These are phyloP conservation scores for Meta bourneti DNA, from an alignment of 2,888 invertebrate genomes.

Conservation along the genomic window DNA sequence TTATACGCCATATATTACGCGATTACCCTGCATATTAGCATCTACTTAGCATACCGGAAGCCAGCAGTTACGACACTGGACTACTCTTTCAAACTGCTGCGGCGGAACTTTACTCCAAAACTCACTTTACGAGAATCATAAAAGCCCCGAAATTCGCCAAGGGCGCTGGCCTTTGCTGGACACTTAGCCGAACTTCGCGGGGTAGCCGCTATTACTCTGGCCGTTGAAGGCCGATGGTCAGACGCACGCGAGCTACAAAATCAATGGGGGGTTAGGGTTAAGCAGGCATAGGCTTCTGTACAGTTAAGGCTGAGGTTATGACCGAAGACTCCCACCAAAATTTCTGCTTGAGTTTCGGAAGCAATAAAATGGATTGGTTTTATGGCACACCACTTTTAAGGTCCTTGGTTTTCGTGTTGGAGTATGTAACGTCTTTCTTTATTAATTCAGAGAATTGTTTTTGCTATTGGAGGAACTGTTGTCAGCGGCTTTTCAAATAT, in stretches of 20 bases:
- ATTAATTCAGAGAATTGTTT: too few relatives aligned
- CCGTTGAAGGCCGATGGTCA: constrained; percentile 10
- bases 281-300: too few relatives aligned
- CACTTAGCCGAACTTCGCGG: background rate
- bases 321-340: background rate
- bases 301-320: background rate
- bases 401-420: background rate
- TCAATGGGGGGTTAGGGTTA: constrained; percentile 3
- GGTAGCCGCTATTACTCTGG: constrained; percentile 9
- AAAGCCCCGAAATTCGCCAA: constrained; percentile 27
- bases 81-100: constrained; percentile 10
- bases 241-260: constrained; percentile 3
- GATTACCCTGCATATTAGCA: background rate
- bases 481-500: too few relatives aligned
- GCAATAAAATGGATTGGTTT: background rate
- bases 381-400: background rate
- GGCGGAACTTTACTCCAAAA: constrained; percentile 5
- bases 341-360: too few relatives aligned
- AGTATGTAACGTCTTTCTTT: too few relatives aligned
- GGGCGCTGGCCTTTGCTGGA: constrained; percentile 2
- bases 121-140: constrained; percentile 31
- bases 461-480: too few relatives aligned
- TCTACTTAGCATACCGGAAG: constrained; percentile 15
- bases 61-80: background rate
- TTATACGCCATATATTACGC: background rate